Evolutionary conservation across 2,888 invertebrate species (phyloP).

Genomic region (Mystacides longicornis): DNA sequence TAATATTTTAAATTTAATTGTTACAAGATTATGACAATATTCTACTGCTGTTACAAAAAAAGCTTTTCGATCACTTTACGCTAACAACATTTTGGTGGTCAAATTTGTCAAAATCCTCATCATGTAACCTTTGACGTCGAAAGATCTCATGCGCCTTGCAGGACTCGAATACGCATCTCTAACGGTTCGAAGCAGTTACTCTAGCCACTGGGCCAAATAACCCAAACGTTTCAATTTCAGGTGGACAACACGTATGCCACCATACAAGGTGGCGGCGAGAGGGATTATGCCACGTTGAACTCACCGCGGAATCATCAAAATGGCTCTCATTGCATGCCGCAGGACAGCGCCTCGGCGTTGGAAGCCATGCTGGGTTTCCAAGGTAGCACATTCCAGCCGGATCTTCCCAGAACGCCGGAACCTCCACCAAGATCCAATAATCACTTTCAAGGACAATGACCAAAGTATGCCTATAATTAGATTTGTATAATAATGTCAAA

Average conservation of each 20-base stretch:
- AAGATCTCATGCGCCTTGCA: neutral
- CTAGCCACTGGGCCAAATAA: neutral
- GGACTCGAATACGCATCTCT: neutral
- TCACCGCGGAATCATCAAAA: slow-evolving; percentile 30
- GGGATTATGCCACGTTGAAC: slow-evolving; percentile 61
- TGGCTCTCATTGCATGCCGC: slow-evolving; percentile 18
- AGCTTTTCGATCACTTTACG: too few relatives aligned
- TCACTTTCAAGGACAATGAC: slow-evolving; percentile 22
- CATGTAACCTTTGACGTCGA: neutral
- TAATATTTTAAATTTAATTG: too few relatives aligned
- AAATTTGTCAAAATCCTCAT: neutral
- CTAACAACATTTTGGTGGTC: too few relatives aligned
- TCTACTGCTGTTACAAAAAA: too few relatives aligned
- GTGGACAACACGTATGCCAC: slow-evolving; percentile 75
- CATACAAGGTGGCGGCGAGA: slow-evolving; percentile 59
- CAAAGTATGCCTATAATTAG: slow-evolving; percentile 4
- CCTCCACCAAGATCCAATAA: slow-evolving; percentile 39
- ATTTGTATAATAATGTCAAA: too few relatives aligned
- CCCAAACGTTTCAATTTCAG: slow-evolving; percentile 34
- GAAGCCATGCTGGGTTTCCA: slow-evolving; percentile 46
- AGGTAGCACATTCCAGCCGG: slow-evolving; percentile 69
- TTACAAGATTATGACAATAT: too few relatives aligned
- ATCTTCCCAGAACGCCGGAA: slow-evolving; percentile 43
- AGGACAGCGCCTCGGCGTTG: slow-evolving; percentile 39
- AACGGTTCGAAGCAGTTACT: neutral